Percentiles rank a stretch among this genome's conserved stretches.
These are phyloP conservation scores for Amblyjoppa proteus DNA, from an alignment of 2,888 invertebrate genomes.

Conservation along the genomic window DNA sequence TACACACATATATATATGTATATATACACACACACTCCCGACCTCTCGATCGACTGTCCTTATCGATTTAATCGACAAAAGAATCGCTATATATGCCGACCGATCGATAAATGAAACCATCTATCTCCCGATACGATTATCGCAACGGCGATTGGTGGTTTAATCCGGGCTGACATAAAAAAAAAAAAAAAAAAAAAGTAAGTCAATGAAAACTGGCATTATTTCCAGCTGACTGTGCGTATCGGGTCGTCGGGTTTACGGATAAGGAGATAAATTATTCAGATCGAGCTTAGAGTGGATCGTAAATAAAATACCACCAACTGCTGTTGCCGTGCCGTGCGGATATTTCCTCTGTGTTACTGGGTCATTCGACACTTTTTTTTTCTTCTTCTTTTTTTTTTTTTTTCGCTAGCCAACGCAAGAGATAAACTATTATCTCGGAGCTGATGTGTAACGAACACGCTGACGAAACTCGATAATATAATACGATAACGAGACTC, in stretches of 20 bases:
- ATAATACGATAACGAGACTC: slow-evolving; percentile 30
- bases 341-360: slow-evolving; percentile 31
- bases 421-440: slow-evolving; percentile 42
- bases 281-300: not conserved
- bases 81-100: not conserved
- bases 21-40: not conserved
- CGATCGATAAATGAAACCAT: not conserved
- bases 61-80: slow-evolving; percentile 15
- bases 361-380: slow-evolving; percentile 42
- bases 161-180: not conserved
- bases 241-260: not conserved
- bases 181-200: not conserved
- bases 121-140: not conserved
- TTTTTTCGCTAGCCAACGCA: slow-evolving; percentile 6
- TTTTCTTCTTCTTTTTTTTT: slow-evolving; percentile 7
- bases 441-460: slow-evolving; percentile 31
- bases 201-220: slow-evolving; percentile 1
- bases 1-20: not conserved
- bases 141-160: not conserved
- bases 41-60: slow-evolving; percentile 9
- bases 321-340: not conserved
- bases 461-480: slow-evolving; percentile 47
- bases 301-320: slow-evolving; percentile 22
- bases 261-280: slow-evolving; percentile 20
- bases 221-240: not conserved